These are phyloP conservation scores for Sipha maydis DNA, from an alignment of 2,888 invertebrate genomes.

Conservation along the genomic window DNA sequence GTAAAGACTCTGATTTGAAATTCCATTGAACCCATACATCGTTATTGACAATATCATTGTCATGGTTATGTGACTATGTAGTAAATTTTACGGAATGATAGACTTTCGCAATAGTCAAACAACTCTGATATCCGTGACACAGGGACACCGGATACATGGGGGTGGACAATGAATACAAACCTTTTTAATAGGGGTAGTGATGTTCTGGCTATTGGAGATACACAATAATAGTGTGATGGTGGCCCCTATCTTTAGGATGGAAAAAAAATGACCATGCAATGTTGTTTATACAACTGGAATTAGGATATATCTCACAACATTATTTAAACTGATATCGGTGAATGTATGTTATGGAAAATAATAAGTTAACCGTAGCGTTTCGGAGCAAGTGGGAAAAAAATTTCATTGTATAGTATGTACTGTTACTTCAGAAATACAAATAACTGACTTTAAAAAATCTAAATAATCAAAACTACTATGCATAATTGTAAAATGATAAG, in stretches of 20 bases:
- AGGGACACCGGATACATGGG: background rate
- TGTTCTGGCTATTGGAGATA: background rate
- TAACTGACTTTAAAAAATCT: too few relatives aligned
- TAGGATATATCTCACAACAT: background rate
- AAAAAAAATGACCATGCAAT: background rate
- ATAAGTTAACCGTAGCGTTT: too few relatives aligned
- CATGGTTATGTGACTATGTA: background rate
- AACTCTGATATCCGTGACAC: background rate
- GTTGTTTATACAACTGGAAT: background rate
- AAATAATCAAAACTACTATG: too few relatives aligned
- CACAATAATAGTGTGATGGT: background rate
- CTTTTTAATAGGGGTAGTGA: constrained; percentile 15
- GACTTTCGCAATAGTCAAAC: background rate
- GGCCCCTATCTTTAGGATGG: background rate
- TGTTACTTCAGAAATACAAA: too few relatives aligned
- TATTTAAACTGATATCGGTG: background rate
- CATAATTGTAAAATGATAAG: too few relatives aligned
- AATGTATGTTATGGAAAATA: too few relatives aligned
- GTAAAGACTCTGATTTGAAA: background rate
- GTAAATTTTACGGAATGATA: background rate
- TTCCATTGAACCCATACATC: background rate
- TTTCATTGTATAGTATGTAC: too few relatives aligned
- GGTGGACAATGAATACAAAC: background rate
- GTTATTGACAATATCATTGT: background rate
- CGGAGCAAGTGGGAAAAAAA: too few relatives aligned